Conservation (phyloP, 2,888 invertebrate genomes). For the Drosophila austrosaltans region DNA sequence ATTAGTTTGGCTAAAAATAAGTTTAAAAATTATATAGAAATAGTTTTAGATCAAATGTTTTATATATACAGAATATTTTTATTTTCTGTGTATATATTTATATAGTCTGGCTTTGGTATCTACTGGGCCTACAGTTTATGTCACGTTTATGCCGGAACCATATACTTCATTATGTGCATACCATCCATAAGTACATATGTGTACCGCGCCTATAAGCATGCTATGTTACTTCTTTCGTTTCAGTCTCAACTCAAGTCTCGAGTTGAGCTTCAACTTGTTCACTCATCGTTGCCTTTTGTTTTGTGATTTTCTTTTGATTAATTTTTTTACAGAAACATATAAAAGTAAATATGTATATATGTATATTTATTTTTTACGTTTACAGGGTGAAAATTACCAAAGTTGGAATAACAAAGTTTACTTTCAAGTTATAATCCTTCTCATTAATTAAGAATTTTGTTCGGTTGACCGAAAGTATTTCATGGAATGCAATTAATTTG, state of each 20-base stretch:
- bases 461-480: neutral
- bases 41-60: no score
- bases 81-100: slow-evolving; percentile 3
- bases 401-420: no score
- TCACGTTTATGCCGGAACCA: slow-evolving; percentile 52
- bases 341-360: slow-evolving; percentile 27
- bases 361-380: slow-evolving; percentile 53
- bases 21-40: no score
- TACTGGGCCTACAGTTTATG: slow-evolving; percentile 51
- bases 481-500: neutral
- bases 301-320: slow-evolving; percentile 68
- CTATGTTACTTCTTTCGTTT: slow-evolving; percentile 30
- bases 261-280: slow-evolving; percentile 28
- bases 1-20: no score
- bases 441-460: neutral
- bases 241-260: slow-evolving; percentile 28
- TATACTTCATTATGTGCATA: slow-evolving; percentile 36
- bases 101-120: slow-evolving; percentile 16
- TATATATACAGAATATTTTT: slow-evolving; percentile 20
- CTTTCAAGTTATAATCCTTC: neutral
- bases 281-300: slow-evolving; percentile 55
- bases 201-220: slow-evolving; percentile 47
- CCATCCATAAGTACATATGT: slow-evolving; percentile 38
- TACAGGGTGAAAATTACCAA: slow-evolving; percentile 41
- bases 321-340: slow-evolving; percentile 36